These are phyloP conservation scores for Ptychodera flava DNA, from an alignment of 35 echinoderm and acorn worm species.

Conservation along the genomic window DNA sequence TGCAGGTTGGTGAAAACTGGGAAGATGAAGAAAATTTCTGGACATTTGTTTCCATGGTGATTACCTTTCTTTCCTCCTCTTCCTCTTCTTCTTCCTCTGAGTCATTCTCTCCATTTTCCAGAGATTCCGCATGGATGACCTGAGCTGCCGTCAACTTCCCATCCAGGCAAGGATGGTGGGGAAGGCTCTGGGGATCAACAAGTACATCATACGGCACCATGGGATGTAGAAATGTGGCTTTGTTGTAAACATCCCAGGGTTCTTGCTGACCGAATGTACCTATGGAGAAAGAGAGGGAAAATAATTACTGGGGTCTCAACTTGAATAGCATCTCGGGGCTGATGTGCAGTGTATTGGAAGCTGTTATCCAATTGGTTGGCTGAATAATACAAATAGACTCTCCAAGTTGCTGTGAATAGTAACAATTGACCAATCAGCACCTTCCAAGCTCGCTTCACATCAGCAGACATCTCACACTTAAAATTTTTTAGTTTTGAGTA, in stretches of 20 bases:
- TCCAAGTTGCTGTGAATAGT: no score
- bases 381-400: no score
- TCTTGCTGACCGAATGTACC: constrained; percentile 83
- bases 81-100: constrained; percentile 55
- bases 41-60: no score
- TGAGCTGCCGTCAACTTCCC: constrained; percentile 37
- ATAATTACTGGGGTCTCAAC: not conserved
- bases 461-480: no score
- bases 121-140: constrained; percentile 45
- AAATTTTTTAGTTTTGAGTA: no score
- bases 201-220: constrained; percentile 97
- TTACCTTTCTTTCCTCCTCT: constrained; percentile 44
- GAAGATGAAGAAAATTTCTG: no score
- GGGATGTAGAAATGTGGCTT: constrained; percentile 66
- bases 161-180: constrained; percentile 77
- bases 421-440: no score
- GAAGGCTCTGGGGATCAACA: constrained; percentile 89
- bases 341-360: no score
- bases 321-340: no score
- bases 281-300: constrained; percentile 10
- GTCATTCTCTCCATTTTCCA: constrained; percentile 16
- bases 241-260: constrained; percentile 90
- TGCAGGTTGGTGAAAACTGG: no score
- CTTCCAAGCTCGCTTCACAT: no score
- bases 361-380: no score